Conservation (phyloP, 1,140 invertebrate genomes). For the Epicauta chinensis region DNA sequence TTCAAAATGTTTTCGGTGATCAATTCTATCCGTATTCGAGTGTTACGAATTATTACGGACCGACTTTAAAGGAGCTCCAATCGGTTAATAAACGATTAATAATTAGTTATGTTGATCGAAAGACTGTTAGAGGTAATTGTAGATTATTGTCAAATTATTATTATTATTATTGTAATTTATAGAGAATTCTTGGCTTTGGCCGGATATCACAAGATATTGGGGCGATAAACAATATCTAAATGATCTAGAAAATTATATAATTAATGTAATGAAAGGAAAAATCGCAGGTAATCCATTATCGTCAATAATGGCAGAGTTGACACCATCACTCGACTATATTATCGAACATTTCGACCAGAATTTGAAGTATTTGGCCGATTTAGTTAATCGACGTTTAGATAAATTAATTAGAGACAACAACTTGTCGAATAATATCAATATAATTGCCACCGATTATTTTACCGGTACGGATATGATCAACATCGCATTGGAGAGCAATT, state of each 20-base stretch:
- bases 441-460: constrained; percentile 71
- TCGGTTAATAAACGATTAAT: constrained; percentile 51
- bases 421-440: constrained; percentile 58
- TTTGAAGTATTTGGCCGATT: constrained; percentile 61
- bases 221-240: constrained; percentile 50
- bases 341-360: constrained; percentile 52
- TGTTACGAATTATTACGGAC: constrained; percentile 45
- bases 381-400: constrained; percentile 61
- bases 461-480: constrained; percentile 68
- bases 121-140: constrained; percentile 22
- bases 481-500: constrained; percentile 54
- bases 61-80: constrained; percentile 56
- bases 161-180: not conserved
- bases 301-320: constrained; percentile 74
- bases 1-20: constrained; percentile 53
- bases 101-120: constrained; percentile 51
- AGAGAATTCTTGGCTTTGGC: constrained; percentile 63
- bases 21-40: constrained; percentile 43
- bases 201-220: constrained; percentile 59
- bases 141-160: no score
- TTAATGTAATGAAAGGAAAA: constrained; percentile 42
- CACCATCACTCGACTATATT: constrained; percentile 60
- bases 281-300: constrained; percentile 51
- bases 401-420: constrained; percentile 50
- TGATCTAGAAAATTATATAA: constrained; percentile 50